Evolutionary conservation across 2,797 vertebrate species (phyloP), one percentile per base, ranked within the genome.

Genomic region (Diceros bicornis): DNA sequence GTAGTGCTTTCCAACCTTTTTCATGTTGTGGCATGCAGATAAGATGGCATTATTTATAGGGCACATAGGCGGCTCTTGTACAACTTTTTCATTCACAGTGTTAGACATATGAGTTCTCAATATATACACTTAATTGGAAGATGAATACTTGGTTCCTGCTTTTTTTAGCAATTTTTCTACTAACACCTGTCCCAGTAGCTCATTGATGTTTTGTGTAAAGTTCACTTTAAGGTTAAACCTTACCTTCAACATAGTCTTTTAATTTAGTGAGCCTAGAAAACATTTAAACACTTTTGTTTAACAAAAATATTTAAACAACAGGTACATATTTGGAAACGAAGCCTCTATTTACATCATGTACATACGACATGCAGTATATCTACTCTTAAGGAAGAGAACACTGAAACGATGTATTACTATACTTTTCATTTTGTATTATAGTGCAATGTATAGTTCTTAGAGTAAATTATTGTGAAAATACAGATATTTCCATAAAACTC

Each of bases 401-500:
- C 9, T 68, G 21, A 55, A 84, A 77, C 7, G 6, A 44, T 50
- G 62, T 74, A 95, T 97, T 96, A 74, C 69, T 91, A 21, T 68
- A 87, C 14, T 92, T 93, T 92, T 94, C 69, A 96, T 89, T 97
- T 93, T 95, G 21, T 61, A 93, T 87, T 96, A 79, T 41, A 81
- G 90, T 95, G 16, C 91, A 93, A 94, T 50, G 1, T 57, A 68
- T 64, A 37, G 12, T 90, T 93, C 29, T 81, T 77, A 84, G n/a
- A 95, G 41, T 37, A 98, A 97, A 97, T 93, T 86, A 94, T 25
- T 18, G 2, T 96, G 95, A 89, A 90, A 94, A 97, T 68, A 95
- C n/a, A 96, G 88, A 92, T 89, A 87, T 20, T 90, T 68, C 84
- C 59, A 97, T 95, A 98, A 98, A 97, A 97, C 4, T 94, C 16